These are phyloP conservation scores for Acanthococcus lagerstroemiae DNA, from an alignment of 2,888 invertebrate species.

Conservation along the genomic window DNA sequence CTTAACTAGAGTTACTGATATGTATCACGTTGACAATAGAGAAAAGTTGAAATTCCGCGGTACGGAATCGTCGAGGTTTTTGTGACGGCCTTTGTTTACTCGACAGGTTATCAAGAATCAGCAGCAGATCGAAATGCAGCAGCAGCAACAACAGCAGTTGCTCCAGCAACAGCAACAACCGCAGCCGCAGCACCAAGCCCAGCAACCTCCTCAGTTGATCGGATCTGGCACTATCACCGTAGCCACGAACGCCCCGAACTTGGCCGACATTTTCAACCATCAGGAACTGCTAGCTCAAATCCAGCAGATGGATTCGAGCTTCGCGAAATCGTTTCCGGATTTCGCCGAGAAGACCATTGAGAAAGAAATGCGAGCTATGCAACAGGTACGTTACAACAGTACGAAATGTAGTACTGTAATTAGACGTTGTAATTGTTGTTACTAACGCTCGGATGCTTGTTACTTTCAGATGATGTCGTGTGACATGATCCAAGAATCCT, in stretches of 20 bases:
- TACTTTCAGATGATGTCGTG: constrained; percentile 9
- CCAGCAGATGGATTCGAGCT: constrained; percentile 49
- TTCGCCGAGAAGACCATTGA: constrained; percentile 15
- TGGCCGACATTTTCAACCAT: constrained; percentile 21
- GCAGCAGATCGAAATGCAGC: constrained; percentile 13
- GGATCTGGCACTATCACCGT: constrained; percentile 18
- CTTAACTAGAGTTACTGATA: too few relatives aligned
- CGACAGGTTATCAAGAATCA: constrained; percentile 20
- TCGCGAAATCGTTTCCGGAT: constrained; percentile 46
- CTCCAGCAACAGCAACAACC: constrained; percentile 40
- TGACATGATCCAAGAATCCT: constrained; percentile 13
- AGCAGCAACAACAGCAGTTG: constrained; percentile 9
- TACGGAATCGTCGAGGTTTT: too few relatives aligned
- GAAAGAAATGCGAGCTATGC: constrained; percentile 25
- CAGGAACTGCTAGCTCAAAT: constrained; percentile 45
- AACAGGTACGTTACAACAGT: constrained; percentile 1
- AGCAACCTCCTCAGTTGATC: constrained; percentile 32
- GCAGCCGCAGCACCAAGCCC: constrained; percentile 37
- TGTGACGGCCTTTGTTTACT: neutral
- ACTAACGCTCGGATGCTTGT: too few relatives aligned
- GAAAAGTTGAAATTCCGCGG: neutral
- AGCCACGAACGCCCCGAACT: constrained; percentile 6
- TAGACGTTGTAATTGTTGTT: too few relatives aligned
- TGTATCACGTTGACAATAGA: too few relatives aligned
- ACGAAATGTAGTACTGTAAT: neutral